Percentiles rank a stretch among this genome's conserved stretches.
Evolutionary conservation across 2,888 invertebrate species (phyloP).

Genomic region (Isoperla grammatica): DNA sequence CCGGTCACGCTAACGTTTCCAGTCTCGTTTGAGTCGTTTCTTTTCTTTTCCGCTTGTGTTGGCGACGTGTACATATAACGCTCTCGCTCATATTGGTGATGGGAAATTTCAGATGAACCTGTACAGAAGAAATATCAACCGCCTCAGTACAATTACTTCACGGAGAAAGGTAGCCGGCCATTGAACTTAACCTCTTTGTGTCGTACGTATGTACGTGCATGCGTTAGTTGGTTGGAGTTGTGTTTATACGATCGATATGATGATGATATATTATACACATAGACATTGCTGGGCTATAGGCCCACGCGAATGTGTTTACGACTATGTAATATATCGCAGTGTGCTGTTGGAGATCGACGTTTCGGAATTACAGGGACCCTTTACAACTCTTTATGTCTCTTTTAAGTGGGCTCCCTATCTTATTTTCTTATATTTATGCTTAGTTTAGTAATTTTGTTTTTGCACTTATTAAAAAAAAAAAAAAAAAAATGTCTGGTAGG

Average conservation of each 20-base stretch:
- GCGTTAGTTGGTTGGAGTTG: too few relatives aligned
- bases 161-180: slow-evolving; percentile 49
- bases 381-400: too few relatives aligned
- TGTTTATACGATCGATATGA: too few relatives aligned
- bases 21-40: too few relatives aligned
- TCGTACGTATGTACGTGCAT: not conserved
- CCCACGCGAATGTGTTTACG: not conserved
- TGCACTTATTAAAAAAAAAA: too few relatives aligned
- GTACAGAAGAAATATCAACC: not conserved
- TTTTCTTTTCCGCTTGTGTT: too few relatives aligned
- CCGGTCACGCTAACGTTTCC: not conserved
- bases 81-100: slow-evolving; percentile 5
- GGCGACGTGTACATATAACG: too few relatives aligned
- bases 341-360: too few relatives aligned
- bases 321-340: too few relatives aligned
- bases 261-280: too few relatives aligned
- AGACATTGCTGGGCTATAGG: not conserved
- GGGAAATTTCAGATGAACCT: slow-evolving; percentile 3
- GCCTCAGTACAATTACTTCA: slow-evolving; percentile 48
- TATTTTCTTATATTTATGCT: not conserved
- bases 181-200: not conserved
- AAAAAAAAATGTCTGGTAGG: too few relatives aligned
- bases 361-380: too few relatives aligned
- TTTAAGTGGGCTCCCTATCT: not conserved
- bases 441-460: slow-evolving; percentile 2